Base-by-base conservation (phyloP, 2,888 invertebrate species). In the Leucophenga maculata region DNA sequence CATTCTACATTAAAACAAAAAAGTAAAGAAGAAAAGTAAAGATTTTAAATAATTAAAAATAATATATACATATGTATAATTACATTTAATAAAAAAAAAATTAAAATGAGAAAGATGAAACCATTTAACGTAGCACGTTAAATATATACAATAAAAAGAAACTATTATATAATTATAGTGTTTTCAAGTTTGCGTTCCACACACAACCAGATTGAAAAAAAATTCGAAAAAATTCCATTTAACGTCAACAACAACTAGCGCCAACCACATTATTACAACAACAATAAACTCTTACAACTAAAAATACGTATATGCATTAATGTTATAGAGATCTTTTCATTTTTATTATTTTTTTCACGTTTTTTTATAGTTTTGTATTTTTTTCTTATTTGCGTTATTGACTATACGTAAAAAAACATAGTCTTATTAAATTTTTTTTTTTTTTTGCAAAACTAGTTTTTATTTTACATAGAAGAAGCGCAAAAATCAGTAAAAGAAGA, bases 1-100 rank as follows among this genome's bases (percentile, higher is more conserved):
- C 55, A 55, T 55, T 55, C 55, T 55, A 13, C 26, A 55, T 55
- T 55, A 55, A 55, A 55, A 54, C 8, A 55, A 26, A 3, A 55
- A 55, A 55, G 13, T 11, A 22, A 22, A 18, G 8, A 52, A 52
- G 6, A 16, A 18, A 52, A 55, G 14, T 22, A 14, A 55, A 26
- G 26, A 26, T 26, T 26, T 26, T 26, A 55, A 55, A 26, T 9
- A 55, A 55, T 26, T 26, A 26, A 55, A 20, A 20, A 26, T 26
- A 31, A 55, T 55, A 55, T 18, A 20, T 55, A 55, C 9, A 20
- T 22, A 55, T 39, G 39, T 39, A 39, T 39, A 55, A 55, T 26
- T 26, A 55, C 55, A 55, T 55, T 55, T 55, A 55, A 55, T 26
- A 26, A 2, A 18, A 55, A 11, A n/a, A 50, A 50, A 50, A n/a